Evolutionary conservation across 2,888 invertebrate species (phyloP).

Genomic region (Erpobdella octoculata): DNA sequence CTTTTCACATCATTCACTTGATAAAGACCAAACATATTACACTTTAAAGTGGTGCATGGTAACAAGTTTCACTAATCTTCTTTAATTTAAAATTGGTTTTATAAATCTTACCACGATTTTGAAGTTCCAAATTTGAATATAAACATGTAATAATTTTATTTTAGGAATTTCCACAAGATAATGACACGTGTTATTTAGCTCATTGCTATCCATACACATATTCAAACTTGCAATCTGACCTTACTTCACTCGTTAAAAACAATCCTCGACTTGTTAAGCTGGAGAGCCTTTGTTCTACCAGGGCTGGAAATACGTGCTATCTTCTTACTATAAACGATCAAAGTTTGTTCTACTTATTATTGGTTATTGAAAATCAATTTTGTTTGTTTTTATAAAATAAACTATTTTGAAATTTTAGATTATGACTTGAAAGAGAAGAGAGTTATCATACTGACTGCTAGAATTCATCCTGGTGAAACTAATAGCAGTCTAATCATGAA

Average conservation of each 20-base stretch:
- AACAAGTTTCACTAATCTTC: slow-evolving; percentile 13
- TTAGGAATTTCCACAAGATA: slow-evolving; percentile 47
- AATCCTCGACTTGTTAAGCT: slow-evolving; percentile 42
- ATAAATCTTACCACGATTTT: no score
- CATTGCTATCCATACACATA: slow-evolving; percentile 52
- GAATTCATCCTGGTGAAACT: slow-evolving; percentile 51
- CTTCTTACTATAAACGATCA: slow-evolving; percentile 48
- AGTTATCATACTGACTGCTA: slow-evolving; percentile 46
- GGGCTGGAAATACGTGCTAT: slow-evolving; percentile 52
- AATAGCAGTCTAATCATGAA: slow-evolving; percentile 52
- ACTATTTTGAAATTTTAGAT: neutral
- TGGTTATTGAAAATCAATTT: slow-evolving; percentile 2
- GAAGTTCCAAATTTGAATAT: no score
- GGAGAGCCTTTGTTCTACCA: slow-evolving; percentile 49
- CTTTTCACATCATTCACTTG: slow-evolving; percentile 32
- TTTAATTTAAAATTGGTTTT: neutral
- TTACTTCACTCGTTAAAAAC: slow-evolving; percentile 42
- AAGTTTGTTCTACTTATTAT: neutral
- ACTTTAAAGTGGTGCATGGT: slow-evolving; percentile 52
- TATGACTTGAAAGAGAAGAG: slow-evolving; percentile 39
- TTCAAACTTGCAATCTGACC: slow-evolving; percentile 50
- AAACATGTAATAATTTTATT: neutral
- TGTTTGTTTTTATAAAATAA: neutral
- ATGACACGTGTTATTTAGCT: slow-evolving; percentile 49
- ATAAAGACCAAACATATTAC: slow-evolving; percentile 46